Conservation (phyloP, 2,797 vertebrate species). For the Acrocephalus scirpaceus region DNA sequence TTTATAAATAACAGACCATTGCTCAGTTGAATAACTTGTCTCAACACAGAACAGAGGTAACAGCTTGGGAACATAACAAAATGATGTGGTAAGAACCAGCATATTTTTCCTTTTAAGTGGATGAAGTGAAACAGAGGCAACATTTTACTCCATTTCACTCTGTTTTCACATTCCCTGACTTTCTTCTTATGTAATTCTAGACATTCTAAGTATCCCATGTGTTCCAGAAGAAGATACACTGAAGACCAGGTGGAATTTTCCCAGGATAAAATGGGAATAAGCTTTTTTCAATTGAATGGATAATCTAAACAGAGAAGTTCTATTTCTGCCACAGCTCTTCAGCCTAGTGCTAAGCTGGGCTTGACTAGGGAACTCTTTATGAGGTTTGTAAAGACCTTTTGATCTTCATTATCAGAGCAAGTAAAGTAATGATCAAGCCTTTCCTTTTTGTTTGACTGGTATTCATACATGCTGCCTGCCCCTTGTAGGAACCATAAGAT, state of each 20-base stretch:
- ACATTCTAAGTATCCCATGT: not conserved
- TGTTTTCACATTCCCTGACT: not conserved
- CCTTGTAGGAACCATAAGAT: not conserved
- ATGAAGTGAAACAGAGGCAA: not conserved
- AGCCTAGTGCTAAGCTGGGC: not conserved
- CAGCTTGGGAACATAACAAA: not conserved
- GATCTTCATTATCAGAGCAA: not conserved
- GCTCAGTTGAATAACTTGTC: not conserved
- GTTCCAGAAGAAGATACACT: not conserved
- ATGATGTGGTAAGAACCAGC: not conserved
- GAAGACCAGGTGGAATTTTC: not conserved
- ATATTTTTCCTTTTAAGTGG: not conserved
- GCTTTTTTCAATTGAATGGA: not conserved
- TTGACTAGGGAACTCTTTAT: accelerated
- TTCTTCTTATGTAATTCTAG: not conserved
- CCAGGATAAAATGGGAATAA: not conserved
- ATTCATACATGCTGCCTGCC: not conserved
- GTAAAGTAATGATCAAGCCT: not conserved
- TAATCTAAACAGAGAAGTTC: not conserved
- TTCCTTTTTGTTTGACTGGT: not conserved
- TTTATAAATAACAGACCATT: not conserved
- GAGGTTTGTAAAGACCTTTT: not conserved
- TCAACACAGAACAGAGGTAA: not conserved
- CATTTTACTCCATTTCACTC: not conserved
- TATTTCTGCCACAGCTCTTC: not conserved